phyloP scores from a whole-genome alignment of 2,113 vertebrate genomes.

The Pelodiscus sinensis region DNA sequence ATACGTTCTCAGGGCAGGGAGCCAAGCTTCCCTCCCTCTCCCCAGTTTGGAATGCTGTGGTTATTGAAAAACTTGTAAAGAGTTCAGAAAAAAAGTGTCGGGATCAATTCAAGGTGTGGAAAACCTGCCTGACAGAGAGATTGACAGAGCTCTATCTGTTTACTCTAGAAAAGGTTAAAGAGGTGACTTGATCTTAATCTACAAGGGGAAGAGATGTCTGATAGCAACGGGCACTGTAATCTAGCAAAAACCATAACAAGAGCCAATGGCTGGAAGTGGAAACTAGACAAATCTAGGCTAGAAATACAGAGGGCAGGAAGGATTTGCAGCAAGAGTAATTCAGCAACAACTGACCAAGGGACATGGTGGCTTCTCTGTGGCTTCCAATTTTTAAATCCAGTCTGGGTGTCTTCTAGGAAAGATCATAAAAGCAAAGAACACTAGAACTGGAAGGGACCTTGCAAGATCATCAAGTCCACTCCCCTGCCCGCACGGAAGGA shows the following conservation, averaged over 20 bases:
- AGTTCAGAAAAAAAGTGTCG: background rate
- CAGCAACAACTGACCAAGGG: background rate
- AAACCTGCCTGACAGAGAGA: background rate
- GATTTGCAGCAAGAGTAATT: background rate
- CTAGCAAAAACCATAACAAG: background rate
- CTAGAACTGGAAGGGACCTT: too few species aligned
- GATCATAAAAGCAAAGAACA: too few species aligned
- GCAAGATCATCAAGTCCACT: too few species aligned
- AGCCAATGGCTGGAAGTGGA: background rate
- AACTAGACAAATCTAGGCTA: background rate
- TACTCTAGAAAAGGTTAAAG: background rate
- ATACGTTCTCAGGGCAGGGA: background rate
- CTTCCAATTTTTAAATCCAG: background rate
- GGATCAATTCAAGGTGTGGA: background rate
- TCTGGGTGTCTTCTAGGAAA: background rate
- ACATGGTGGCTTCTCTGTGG: background rate
- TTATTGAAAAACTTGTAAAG: background rate
- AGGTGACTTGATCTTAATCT: accelerated
- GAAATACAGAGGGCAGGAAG: background rate
- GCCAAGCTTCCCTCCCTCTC: background rate
- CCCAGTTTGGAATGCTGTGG: background rate
- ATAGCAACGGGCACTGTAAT: background rate
- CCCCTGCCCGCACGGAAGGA: too few species aligned
- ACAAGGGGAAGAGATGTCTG: background rate
- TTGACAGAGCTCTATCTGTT: background rate